Conservation (phyloP, 2,888 invertebrate species). For the Carcina quercana region DNA sequence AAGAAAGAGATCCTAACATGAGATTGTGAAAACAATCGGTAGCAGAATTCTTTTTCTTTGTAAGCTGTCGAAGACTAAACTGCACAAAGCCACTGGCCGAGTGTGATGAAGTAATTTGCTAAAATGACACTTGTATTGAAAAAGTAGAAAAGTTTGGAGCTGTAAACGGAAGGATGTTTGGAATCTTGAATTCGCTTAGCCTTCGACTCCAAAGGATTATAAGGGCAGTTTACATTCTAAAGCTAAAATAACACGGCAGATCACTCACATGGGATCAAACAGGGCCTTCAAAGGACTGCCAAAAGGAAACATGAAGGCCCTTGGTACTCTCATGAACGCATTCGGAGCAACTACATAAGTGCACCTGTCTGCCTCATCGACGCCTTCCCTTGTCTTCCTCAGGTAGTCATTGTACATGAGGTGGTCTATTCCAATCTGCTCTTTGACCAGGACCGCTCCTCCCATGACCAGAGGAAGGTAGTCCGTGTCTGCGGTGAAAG, state of each 20-base stretch:
- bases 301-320: conserved; percentile 82
- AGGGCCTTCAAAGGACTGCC: conserved; percentile 74
- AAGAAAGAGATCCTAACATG: no score
- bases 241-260: not conserved
- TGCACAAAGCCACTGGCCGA: no score
- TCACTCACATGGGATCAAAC: conserved; percentile 81
- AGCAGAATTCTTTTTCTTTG: no score
- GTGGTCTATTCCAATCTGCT: conserved; percentile 79
- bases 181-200: no score
- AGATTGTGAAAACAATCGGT: no score
- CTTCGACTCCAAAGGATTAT: no score
- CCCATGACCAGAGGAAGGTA: conserved; percentile 42
- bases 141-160: no score
- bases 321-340: conserved; percentile 76
- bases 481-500: conserved; percentile 31
- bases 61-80: no score
- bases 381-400: conserved; percentile 69
- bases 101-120: no score
- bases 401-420: conserved; percentile 82
- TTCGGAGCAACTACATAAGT: conserved; percentile 84
- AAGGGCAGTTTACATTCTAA: no score
- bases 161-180: no score
- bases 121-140: no score
- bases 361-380: conserved; percentile 79
- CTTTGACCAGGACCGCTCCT: conserved; percentile 74